These are phyloP conservation scores for Chelonoidis abingdonii DNA, from an alignment of 2,113 vertebrate species.

Conservation along the genomic window DNA sequence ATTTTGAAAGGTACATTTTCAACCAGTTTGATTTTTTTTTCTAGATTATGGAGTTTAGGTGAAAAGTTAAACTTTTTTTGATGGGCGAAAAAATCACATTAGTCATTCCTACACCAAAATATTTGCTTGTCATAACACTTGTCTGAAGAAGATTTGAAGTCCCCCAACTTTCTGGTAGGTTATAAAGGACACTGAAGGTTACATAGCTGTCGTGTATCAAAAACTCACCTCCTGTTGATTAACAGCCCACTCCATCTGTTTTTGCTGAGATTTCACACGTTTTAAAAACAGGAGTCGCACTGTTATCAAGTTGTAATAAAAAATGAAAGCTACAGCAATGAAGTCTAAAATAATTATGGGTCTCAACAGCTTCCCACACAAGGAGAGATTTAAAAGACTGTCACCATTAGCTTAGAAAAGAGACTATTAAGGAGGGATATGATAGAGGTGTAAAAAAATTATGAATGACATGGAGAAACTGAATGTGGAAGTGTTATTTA, in stretches of 20 bases:
- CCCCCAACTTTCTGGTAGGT: neutral
- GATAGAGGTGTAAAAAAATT: neutral
- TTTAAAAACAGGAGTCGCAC: neutral
- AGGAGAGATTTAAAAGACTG: neutral
- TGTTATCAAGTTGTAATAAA: neutral
- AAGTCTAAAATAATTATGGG: neutral
- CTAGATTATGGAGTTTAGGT: neutral
- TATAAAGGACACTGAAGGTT: constrained; percentile 3
- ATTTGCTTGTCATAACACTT: neutral
- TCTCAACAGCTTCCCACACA: neutral
- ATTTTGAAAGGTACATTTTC: too few relatives aligned
- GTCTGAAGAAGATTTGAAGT: neutral
- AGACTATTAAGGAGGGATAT: neutral
- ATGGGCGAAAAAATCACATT: neutral
- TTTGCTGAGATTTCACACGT: neutral
- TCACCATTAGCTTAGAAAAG: neutral
- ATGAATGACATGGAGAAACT: neutral
- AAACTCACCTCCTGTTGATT: neutral
- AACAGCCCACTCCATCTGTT: neutral
- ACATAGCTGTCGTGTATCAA: neutral
- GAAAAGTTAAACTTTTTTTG: neutral
- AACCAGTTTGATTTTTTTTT: neutral
- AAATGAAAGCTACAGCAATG: fast-evolving
- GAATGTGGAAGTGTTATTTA: too few relatives aligned
- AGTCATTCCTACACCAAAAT: neutral